Base-by-base conservation (phyloP, 2,113 vertebrate genomes). In the Amazona vittata region DNA sequence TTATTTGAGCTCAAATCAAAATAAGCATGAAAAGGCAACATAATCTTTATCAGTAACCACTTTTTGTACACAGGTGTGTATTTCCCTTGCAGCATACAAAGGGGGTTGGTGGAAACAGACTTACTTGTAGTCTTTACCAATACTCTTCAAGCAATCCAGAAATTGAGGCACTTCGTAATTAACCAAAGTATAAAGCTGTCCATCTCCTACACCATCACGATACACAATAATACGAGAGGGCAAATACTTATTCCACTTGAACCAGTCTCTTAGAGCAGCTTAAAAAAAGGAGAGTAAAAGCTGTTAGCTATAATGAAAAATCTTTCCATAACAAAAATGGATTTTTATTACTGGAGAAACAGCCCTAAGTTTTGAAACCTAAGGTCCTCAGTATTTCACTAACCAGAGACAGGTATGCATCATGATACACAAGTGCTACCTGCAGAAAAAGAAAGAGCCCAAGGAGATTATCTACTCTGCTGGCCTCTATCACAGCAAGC, bases 191-290 rank as follows among this genome's bases (percentile, higher is more conserved):
- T 98, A 97, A 25, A 99, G 98, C 31, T 99, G 99, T 18, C 99
- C 99, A 2, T 99, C 99, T 8, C 99, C 99, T 16, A 99, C 99
- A 1, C 99, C 99, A 35, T 99, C 99, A 13, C 99, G 97, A 88
- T 99, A 99, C 89, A 99, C 98, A 3, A 99, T 97, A 86, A 99
- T 98, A 20, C 99, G 99, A 29, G 98, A 97, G 0, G 99, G 99
- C 91, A 99, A 97, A 89, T 94, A 97, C 13, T 95, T 97, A 53
- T 99, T 99, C 96, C 97, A 98, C 60, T 97, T 98, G 46, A 96
- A 94, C 97, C 99, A 99, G 3, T 98, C 97, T 76, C 98, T 98
- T 10, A 99, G 96, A 5, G 99, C 99, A 80, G 88, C 99, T 99
- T 93, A 2, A 86, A 94, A 47, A 16, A 33, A 16, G 19, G 10